Evolutionary conservation across 1,140 invertebrate species (phyloP).

Genomic region (Tribolium castaneum): DNA sequence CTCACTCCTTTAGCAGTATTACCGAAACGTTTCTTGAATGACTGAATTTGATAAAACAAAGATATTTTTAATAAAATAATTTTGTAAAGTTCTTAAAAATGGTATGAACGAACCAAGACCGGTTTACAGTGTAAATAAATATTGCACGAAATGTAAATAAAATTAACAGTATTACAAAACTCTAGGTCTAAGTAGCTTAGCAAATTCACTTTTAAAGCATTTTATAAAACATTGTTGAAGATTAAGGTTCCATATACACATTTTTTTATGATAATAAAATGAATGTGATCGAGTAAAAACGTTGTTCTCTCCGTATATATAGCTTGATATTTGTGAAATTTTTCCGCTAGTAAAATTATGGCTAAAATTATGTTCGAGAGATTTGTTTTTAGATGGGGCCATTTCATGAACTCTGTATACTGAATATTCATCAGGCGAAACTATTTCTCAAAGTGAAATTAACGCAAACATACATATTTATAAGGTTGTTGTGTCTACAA

Average conservation of each 20-base stretch:
- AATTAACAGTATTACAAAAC: slow-evolving; percentile 37
- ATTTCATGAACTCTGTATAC: slow-evolving; percentile 46
- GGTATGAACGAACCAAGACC: slow-evolving; percentile 42
- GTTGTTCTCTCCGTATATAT: slow-evolving; percentile 43
- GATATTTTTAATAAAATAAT: slow-evolving; percentile 41
- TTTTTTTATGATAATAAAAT: slow-evolving; percentile 26
- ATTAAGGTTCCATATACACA: slow-evolving; percentile 41
- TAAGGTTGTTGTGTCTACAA: slow-evolving; percentile 41
- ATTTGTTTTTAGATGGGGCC: slow-evolving; percentile 46
- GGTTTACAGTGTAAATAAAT: slow-evolving; percentile 46
- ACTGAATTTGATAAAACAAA: slow-evolving; percentile 34
- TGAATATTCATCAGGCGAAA: slow-evolving; percentile 42
- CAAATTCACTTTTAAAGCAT: slow-evolving; percentile 29
- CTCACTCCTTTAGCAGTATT: slow-evolving; percentile 37
- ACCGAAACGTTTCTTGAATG: slow-evolving; percentile 16
- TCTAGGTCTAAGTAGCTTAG: slow-evolving; percentile 8
- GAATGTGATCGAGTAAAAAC: slow-evolving; percentile 25
- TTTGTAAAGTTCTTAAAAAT: slow-evolving; percentile 22
- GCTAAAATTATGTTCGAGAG: slow-evolving; percentile 8
- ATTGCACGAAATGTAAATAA: slow-evolving; percentile 37
- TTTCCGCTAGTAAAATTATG: slow-evolving; percentile 36
- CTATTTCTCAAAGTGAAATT: slow-evolving; percentile 24
- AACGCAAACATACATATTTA: slow-evolving; percentile 37
- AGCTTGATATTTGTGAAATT: slow-evolving; percentile 29
- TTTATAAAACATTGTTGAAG: slow-evolving; percentile 42